These are phyloP conservation scores for Electrophaes corylata DNA, from an alignment of 2,888 invertebrate species.

Conservation along the genomic window DNA sequence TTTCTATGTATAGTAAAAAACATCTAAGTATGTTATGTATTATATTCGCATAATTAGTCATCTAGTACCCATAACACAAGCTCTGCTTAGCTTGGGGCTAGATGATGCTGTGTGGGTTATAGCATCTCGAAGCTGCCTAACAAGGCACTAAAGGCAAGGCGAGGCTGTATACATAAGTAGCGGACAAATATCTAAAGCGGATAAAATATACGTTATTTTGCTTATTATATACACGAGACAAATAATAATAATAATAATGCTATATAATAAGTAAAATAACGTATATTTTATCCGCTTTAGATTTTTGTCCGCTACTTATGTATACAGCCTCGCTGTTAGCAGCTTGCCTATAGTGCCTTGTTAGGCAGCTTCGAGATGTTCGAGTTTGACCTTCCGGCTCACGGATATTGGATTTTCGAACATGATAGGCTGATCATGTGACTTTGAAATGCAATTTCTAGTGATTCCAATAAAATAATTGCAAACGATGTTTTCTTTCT, in stretches of 20 bases:
- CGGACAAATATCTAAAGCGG: not conserved
- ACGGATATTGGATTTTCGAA: constrained; percentile 30
- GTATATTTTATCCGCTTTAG: not conserved
- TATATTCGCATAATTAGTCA: no score
- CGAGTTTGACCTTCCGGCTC: constrained; percentile 18
- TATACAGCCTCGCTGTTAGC: constrained; percentile 5
- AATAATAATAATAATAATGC: no score
- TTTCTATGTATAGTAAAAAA: no score
- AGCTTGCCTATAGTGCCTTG: constrained; percentile 19
- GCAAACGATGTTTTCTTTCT: no score
- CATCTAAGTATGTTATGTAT: no score
- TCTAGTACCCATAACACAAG: no score
- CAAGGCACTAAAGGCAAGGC: constrained; percentile 17
- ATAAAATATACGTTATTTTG: not conserved
- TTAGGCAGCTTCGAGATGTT: constrained; percentile 22
- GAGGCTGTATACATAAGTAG: not conserved
- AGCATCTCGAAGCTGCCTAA: constrained; percentile 22
- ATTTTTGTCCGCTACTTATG: not conserved
- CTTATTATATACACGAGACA: no score
- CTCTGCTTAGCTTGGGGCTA: no score
- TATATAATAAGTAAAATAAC: not conserved
- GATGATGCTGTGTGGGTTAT: no score
- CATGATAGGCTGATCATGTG: constrained; percentile 20
- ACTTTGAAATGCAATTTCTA: constrained; percentile 17
- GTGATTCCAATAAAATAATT: not conserved